Base-by-base conservation (phyloP, 1,140 invertebrate genomes). In the Saccostrea glomerata region DNA sequence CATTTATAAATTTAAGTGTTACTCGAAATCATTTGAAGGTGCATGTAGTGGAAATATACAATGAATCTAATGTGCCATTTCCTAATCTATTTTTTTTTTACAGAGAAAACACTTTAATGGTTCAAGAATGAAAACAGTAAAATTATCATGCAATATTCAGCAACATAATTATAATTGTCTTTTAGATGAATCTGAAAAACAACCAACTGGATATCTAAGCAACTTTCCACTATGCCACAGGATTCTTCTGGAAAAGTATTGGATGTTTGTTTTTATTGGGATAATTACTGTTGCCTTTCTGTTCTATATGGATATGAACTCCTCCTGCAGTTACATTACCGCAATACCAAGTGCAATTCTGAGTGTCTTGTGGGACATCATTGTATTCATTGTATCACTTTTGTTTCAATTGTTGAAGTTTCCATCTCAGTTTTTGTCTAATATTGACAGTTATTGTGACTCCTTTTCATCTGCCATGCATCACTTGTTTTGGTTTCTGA, bases 321-420 rank as follows among this genome's bases (percentile, higher is more conserved):
- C 70, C 11, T 77, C 70, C 15, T 7, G 2, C 25, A 36, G 70
- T 77, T 77, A 36, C 2, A 13, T 25, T 77, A 12, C 70, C 30
- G 25, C 70, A 77, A 77, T 77, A 77, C 30, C 70, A 13, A 30
- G 23, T 77, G 70, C 12, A 77, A 77, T 77, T 12, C 25, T 77
- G 15, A 77, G 30, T 25, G 12, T 77, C 13, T 36, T 77, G 30
- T 66, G 60, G 60, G 60, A 66, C 60, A n/a, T 66, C 20, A n/a
- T 23, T n/a, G 70, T 15, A 9, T 30, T 77, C 13, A 2, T 77
- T 13, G 25, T 36, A 12, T 30, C 11, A 3, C 13, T 77, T 77
- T 30, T 77, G 70, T 30, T 25, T 30, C 13, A 25, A 30, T 25
- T 77, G 70, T 36, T 77, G 7, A 77, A 15, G 70, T 77, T 77